These are phyloP conservation scores for Alfaro cultratus DNA, from an alignment of 2,797 vertebrate species.

Conservation along the genomic window DNA sequence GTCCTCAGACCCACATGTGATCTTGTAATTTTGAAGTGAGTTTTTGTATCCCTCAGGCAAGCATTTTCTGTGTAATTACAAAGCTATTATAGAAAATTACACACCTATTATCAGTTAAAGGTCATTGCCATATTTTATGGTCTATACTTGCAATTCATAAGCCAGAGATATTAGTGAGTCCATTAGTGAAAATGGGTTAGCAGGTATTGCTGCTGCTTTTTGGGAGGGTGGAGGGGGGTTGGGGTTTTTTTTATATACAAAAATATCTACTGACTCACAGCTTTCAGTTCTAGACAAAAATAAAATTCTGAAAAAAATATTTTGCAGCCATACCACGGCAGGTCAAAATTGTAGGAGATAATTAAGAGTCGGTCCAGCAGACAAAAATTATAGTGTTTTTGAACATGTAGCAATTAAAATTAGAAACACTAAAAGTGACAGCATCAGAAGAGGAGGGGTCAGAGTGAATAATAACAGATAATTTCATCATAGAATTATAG, in stretches of 20 bases:
- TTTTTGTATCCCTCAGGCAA: constrained; percentile 18
- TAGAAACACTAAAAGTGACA: neutral
- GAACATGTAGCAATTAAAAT: neutral
- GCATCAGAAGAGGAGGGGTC: neutral
- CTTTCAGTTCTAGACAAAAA: constrained; percentile 1
- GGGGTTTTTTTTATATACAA: neutral
- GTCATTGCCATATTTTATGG: constrained; percentile 31
- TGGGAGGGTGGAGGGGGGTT: too few relatives aligned
- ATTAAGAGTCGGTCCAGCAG: neutral
- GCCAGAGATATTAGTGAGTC: constrained; percentile 26
- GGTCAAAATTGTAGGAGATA: neutral
- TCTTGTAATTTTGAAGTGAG: constrained; percentile 25
- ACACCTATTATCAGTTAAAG: constrained; percentile 37
- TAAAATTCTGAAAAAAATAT: neutral
- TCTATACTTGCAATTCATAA: constrained; percentile 27
- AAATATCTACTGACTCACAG: neutral
- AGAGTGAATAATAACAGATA: neutral
- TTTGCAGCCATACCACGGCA: neutral
- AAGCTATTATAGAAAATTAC: constrained; percentile 31
- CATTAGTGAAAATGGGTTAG: constrained; percentile 20
- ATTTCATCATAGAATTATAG: neutral
- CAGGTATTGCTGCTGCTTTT: constrained; percentile 10
- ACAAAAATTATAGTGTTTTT: neutral
- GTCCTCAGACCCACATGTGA: constrained; percentile 2
- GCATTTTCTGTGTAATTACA: constrained; percentile 33